Evolutionary conservation across 2,113 vertebrate species (phyloP), one percentile per base, ranked within the genome.

Genomic region (Polypterus senegalus): DNA sequence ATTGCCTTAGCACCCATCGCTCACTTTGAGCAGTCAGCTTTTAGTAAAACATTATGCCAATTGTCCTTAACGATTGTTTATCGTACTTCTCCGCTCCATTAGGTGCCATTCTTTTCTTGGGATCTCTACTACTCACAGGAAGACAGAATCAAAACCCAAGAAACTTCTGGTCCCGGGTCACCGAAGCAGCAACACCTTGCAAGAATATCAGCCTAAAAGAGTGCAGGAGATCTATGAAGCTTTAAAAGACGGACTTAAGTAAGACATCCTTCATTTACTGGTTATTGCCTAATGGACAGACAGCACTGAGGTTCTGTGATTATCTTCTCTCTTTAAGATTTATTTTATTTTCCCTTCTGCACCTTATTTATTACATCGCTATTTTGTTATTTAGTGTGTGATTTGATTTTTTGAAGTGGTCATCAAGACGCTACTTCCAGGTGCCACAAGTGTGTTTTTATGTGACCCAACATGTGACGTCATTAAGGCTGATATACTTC

Each of bases 61-160:
- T 77, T 77, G 48, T 63, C 65, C 58, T 65, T 68, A 62, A 70
- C 69, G 68, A 53, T 56, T 69, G 27, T 9, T 63, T 48, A 72
- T 65, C 66, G 51, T 70, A 67, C 76, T 69, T 69, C 9, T 45
- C 66, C 70, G 61, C 64, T 9, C 67, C 54, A 70, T 6, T 69
- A 98, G 96, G 77, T 97, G 94, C 78, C 97, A 98, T 73, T 98
- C 96, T 4, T 98, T 98, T 80, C 92, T 98, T 74, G 94, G 94
- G 74, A 98, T 94, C 81, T 72, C 92, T 2, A 87, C 81, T 1
- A 88, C 79, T 0, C 81, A 90, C 80, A 98, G 94, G 84, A 98
- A 98, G 83, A 89, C 92, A 51, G 89, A 89, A 73, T 86, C 93
- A 70, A 98, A 97, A 73, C 80, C 92, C 76, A 98, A 94, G 86